Evolutionary conservation across 2,797 vertebrate species (phyloP), one percentile per base, ranked within the genome.

Genomic region (Muraenolepis orangiensis): DNA sequence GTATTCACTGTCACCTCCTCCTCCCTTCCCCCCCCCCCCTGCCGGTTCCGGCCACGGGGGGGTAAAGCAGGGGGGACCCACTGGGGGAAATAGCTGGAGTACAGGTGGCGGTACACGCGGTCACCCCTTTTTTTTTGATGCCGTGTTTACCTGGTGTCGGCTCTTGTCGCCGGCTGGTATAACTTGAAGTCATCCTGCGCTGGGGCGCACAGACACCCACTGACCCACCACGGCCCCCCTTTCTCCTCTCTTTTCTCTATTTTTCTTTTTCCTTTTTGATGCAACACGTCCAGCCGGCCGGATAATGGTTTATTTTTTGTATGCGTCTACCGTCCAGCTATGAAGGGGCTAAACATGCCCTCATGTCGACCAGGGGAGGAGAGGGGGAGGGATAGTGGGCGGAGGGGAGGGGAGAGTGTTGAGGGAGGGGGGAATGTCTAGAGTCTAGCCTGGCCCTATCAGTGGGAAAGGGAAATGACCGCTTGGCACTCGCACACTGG

Each of bases 341-440:
- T 28, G 10, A 30, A 72, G 36, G 64, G 73, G 79, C 76, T 81
- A 80, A 82, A 81, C 82, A 78, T 77, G 82, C 85, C 85, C 87
- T 86, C 86, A 11, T 64, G 26, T 7, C 26, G 57, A 26, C 57
- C n/a, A n/a, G n/a, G n/a, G n/a, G n/a, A n/a, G n/a, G n/a, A 42
- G 13, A 42, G 42, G 4, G 42, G 16, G 23, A 57, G 20, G 46
- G 46, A n/a, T n/a, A n/a, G n/a, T n/a, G 46, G 11, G 3, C 6
- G 42, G 4, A 11, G 36, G 36, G 6, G 36, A 4, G 46, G 87
- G 80, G 84, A n/a, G n/a, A n/a, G n/a, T n/a, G n/a, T n/a, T n/a
- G n/a, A n/a, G 89, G 85, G 89, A 68, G 73, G 12, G 64, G 85
- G 87, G 90, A 88, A n/a, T n/a, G n/a, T 90, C 90, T 88, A 91